Base-by-base conservation (phyloP, 2,113 vertebrate species). In the Montifringilla adamsi region DNA sequence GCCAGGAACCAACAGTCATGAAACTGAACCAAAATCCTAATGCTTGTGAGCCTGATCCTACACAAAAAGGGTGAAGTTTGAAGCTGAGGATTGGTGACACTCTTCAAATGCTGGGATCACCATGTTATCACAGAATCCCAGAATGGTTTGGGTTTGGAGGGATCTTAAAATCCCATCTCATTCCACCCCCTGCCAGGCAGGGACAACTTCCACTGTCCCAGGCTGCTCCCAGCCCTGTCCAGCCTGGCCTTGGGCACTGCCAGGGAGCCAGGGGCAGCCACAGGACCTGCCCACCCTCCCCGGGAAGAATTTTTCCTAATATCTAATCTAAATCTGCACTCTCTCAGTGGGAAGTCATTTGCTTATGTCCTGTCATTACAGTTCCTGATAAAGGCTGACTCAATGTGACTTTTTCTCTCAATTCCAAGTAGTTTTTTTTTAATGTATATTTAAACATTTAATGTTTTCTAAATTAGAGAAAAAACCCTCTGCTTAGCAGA, bases 121-220 rank as follows among this genome's bases (percentile, higher is more conserved):
- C 3, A 0, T 3, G 5, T 18, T 47, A 8, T 41, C 30, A 6
- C 0, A 23, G n/a, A 76, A 69, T 27, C 21, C 14, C 41, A 20
- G 17, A 41, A 10, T 9, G 47, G 37, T 37, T 37, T 37, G 8
- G 8, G n/a, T n/a, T 53, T 1, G 53, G 35, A 47, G 11, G 11
- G 30, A 62, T 8, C 26, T 62, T 31, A 15, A 37, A 89, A 83
- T 10, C 7, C 4, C 41, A 30, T 13, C 19, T 5, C 16, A 4
- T 68, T 0, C n/a, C 33, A 10, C 1, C 3, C 10, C 52, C 19
- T 46, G 22, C 50, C 37, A 58, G 39, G 24, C 53, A 68, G 39
- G 11, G 39, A 41, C 55, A 22, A 1, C 26, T 69, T 0, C 55
- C 47, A 62, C 41, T 27, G 0, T 7, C 11, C 70, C 62, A 83